Evolutionary conservation across 2,888 invertebrate genomes (phyloP).

Genomic region (Diarsia rubi): DNA sequence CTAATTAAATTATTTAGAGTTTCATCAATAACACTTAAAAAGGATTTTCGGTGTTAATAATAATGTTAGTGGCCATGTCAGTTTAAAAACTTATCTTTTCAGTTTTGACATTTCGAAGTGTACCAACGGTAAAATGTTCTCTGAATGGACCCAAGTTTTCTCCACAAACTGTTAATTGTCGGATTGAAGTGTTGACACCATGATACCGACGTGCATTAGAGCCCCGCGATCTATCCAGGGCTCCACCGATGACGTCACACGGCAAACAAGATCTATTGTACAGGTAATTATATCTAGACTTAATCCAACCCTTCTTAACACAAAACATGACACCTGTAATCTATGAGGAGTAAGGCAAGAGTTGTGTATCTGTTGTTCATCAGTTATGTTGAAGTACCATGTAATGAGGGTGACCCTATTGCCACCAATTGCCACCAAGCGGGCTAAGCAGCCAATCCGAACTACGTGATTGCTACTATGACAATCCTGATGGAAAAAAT

Average conservation of each 20-base stretch:
- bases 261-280: conserved; percentile 93
- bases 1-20: background rate
- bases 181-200: conserved; percentile 75
- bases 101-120: conserved; percentile 26
- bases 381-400: no score
- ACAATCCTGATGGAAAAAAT: background rate
- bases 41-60: no score
- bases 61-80: no score
- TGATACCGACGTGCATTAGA: conserved; percentile 93
- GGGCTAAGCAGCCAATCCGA: background rate
- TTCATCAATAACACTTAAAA: background rate
- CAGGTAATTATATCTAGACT: conserved; percentile 88
- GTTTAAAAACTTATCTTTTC: background rate
- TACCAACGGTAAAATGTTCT: conserved; percentile 45
- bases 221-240: conserved; percentile 94
- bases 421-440: background rate
- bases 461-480: background rate
- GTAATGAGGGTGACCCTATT: background rate
- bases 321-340: background rate
- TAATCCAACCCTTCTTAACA: background rate
- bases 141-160: conserved; percentile 24
- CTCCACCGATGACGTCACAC: conserved; percentile 94
- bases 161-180: conserved; percentile 23
- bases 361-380: background rate
- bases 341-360: background rate